phyloP scores from a whole-genome alignment of 2,888 invertebrate genomes.

The Brachyptera risi region DNA sequence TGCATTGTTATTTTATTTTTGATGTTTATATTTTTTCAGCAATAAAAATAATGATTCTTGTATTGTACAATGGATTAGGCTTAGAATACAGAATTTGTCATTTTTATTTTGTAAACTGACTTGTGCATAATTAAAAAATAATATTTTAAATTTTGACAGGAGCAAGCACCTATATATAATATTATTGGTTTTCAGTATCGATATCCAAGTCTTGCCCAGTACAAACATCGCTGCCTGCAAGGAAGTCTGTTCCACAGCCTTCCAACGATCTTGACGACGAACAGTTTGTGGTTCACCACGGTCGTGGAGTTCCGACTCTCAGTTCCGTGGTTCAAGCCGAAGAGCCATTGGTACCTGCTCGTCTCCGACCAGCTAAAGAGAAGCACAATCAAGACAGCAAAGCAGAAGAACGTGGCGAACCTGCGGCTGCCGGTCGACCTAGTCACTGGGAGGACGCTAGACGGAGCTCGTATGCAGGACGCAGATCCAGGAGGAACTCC shows the following conservation, averaged over 20 bases:
- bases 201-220: constrained; percentile 49
- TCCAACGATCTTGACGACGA: constrained; percentile 15
- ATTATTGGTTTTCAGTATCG: constrained; percentile 44
- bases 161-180: too few species aligned
- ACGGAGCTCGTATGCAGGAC: constrained; percentile 71
- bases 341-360: constrained; percentile 56
- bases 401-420: constrained; percentile 60
- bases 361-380: constrained; percentile 58
- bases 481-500: constrained; percentile 79
- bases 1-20: too few species aligned
- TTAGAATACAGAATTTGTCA: too few species aligned
- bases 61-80: too few species aligned
- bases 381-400: constrained; percentile 59
- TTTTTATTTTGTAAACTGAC: too few species aligned
- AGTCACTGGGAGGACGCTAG: constrained; percentile 77
- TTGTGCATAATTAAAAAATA: too few species aligned
- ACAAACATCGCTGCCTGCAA: constrained; percentile 46
- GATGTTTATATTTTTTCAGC: too few species aligned
- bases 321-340: constrained; percentile 55
- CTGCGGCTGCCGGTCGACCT: constrained; percentile 75
- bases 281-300: constrained; percentile 75
- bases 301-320: constrained; percentile 72
- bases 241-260: constrained; percentile 39
- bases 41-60: too few species aligned
- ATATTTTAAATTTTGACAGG: too few species aligned